Evolutionary conservation across 2,797 vertebrate species (phyloP), one percentile per base, ranked within the genome.

Genomic region (Ceryle rudis): DNA sequence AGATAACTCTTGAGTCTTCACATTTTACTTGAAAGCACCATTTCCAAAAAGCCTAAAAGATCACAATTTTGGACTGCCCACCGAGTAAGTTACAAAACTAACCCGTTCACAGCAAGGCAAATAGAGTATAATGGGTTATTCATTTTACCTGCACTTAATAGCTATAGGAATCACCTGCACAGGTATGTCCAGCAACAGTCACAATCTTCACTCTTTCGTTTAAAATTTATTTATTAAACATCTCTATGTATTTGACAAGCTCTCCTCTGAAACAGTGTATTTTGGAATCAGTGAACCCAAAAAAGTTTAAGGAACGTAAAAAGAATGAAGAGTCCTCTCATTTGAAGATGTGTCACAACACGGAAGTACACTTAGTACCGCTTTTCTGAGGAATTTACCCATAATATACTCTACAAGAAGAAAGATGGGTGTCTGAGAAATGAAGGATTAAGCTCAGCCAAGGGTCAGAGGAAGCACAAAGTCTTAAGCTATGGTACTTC

Each of bases 11-110:
- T 49, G 13, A 81, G 57, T 20, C 60, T 78, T 88, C 79, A 42
- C 12, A 6, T 87, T 89, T 70, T 57, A 17, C 13, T 29, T 37
- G 44, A 66, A 20, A 89, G 71, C 4, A 62, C 18, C 10, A 42
- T n/a, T 86, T 86, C 10, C 54, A 22, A 61, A 86, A 77, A 80
- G 26, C 20, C 4, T 1, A 35, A 42, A 62, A 73, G 20, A 55
- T 70, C 4, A 2, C 22, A 41, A 12, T 8, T 33, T 21, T 8
- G 64, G 1, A 2, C 6, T 47, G 31, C 7, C 4, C 51, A 41
- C 31, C n/a, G 25, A 39, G 62, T 25, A 70, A 85, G 37, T 47
- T 26, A 73, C 42, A 80, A 75, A 92, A 64, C 9, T 33, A 86
- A 51, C 9, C 15, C n/a, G 44, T 33, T 44, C 79, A 31, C 4